These are phyloP conservation scores for Pegoplata infirma DNA, from an alignment of 2,888 invertebrate genomes.

Conservation along the genomic window DNA sequence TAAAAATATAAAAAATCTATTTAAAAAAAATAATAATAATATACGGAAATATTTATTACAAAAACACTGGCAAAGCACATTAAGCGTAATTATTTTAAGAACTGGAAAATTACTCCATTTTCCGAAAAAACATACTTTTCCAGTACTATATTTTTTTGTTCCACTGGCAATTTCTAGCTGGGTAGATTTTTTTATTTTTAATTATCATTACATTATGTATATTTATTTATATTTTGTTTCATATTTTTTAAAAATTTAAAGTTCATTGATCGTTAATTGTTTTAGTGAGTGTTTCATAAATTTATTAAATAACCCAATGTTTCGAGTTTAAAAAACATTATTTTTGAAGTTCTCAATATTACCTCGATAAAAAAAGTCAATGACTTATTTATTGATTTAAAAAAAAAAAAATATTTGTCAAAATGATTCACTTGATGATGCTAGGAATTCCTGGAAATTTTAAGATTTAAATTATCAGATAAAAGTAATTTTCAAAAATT, in stretches of 20 bases:
- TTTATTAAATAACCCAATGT: conserved; percentile 43
- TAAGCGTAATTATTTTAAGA: no score
- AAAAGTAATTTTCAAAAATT: no score
- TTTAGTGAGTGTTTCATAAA: conserved; percentile 48
- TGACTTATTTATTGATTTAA: conserved; percentile 41
- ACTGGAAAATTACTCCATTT: no score
- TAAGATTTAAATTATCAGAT: no score
- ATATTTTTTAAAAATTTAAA: conserved; percentile 19
- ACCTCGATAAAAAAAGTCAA: conserved; percentile 58
- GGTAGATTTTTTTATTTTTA: background rate
- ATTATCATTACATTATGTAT: conserved; percentile 27
- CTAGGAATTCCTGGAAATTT: background rate
- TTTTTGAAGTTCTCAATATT: conserved; percentile 59
- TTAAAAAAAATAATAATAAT: no score
- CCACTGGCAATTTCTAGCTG: background rate
- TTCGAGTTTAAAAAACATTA: conserved; percentile 27
- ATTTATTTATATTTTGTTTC: conserved; percentile 20
- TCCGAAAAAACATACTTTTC: no score
- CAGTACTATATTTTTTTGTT: no score
- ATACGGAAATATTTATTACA: no score
- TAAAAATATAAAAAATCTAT: no score
- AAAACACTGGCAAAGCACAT: no score
- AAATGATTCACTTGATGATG: background rate
- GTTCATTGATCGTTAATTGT: conserved; percentile 52
- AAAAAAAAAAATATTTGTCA: background rate